phyloP scores from a whole-genome alignment of 2,113 vertebrate genomes.

The Nycticebus coucang region DNA sequence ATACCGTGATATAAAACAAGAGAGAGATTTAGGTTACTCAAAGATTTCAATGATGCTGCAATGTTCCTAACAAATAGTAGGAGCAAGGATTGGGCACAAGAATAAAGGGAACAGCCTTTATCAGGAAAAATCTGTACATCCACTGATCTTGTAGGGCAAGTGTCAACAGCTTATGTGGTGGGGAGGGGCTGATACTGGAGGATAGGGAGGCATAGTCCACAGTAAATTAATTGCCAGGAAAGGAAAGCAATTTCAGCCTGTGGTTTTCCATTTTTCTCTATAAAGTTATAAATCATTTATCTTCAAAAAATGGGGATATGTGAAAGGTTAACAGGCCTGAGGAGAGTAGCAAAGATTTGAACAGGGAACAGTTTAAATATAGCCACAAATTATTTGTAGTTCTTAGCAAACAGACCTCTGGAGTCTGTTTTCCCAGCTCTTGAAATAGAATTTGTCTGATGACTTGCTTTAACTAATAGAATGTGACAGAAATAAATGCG shows the following conservation, averaged over 20 bases:
- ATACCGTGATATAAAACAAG: background rate
- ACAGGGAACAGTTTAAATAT: background rate
- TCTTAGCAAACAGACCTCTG: background rate
- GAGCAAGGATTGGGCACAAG: background rate
- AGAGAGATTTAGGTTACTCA: background rate
- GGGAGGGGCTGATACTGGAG: background rate
- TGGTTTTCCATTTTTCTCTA: background rate
- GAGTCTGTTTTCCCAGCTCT: background rate
- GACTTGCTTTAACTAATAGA: background rate
- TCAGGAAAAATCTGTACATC: background rate
- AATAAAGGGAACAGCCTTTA: background rate
- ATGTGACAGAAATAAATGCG: background rate
- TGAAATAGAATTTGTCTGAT: background rate
- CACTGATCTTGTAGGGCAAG: background rate
- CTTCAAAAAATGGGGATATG: background rate
- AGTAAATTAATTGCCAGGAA: background rate
- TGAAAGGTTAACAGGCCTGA: background rate
- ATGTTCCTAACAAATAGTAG: background rate
- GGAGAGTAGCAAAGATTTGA: background rate
- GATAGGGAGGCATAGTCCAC: background rate
- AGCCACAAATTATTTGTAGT: background rate
- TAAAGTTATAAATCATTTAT: background rate
- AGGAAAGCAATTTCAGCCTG: background rate
- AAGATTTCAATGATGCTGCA: background rate
- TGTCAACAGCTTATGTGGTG: background rate